Conservation (phyloP, 2,888 invertebrate genomes). For the Oxyteleia sp. region DNA sequence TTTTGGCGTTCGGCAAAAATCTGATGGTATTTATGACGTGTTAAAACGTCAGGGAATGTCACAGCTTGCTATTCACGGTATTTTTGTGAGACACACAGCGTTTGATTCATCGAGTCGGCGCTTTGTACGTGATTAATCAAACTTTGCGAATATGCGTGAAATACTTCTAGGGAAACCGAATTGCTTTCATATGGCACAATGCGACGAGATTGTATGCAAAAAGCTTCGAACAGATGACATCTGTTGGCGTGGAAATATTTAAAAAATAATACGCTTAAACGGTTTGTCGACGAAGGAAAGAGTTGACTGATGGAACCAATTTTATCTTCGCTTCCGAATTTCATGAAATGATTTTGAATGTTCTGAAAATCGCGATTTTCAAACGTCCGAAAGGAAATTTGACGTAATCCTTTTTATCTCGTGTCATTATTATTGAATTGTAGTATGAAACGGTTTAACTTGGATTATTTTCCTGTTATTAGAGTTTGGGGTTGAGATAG, state of each 20-base stretch:
- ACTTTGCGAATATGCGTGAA: slow-evolving; percentile 39
- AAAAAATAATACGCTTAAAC: background rate
- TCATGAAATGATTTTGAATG: too few species aligned
- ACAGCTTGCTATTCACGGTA: slow-evolving; percentile 33
- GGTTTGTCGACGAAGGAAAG: background rate
- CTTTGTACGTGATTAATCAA: slow-evolving; percentile 55
- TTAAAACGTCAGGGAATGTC: slow-evolving; percentile 46
- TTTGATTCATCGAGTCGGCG: slow-evolving; percentile 43
- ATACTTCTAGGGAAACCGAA: slow-evolving; percentile 49
- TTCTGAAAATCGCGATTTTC: too few species aligned
- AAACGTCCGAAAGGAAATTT: too few species aligned
- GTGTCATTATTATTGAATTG: too few species aligned
- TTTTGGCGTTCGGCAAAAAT: slow-evolving; percentile 27
- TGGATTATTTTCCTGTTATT: too few species aligned
- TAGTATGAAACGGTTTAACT: too few species aligned
- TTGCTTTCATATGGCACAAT: slow-evolving; percentile 47
- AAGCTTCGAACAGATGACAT: slow-evolving; percentile 14
- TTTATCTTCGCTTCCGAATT: too few species aligned
- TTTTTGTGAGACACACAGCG: slow-evolving; percentile 41
- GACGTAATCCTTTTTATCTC: too few species aligned
- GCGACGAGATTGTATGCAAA: slow-evolving; percentile 18
- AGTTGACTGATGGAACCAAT: too few species aligned
- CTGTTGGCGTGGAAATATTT: background rate
- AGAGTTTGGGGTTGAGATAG: too few species aligned
- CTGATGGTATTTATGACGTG: slow-evolving; percentile 48